Percentiles rank a stretch among this genome's conserved stretches.
Evolutionary conservation across 64 coral and sea anemone species (phyloP).

Genomic region (Stichodactyla helianthus): DNA sequence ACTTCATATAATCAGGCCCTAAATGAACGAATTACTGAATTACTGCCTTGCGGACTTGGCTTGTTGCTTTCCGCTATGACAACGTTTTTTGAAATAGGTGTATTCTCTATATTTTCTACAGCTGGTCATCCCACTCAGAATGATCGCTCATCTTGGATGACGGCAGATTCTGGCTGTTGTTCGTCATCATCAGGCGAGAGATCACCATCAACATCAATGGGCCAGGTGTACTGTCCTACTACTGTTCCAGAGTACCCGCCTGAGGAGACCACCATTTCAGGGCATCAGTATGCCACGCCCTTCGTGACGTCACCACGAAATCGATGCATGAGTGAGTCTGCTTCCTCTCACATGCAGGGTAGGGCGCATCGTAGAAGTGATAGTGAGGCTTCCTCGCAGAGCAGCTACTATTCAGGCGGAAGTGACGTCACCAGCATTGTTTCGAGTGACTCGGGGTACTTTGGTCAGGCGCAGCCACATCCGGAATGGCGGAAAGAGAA

Average conservation of each 20-base stretch:
- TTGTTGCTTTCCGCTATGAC: too few species aligned
- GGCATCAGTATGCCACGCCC: slow-evolving; percentile 79
- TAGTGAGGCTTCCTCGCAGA: slow-evolving; percentile 79
- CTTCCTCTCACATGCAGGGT: slow-evolving; percentile 6
- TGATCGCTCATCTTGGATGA: slow-evolving; percentile 84
- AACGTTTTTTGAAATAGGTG: not conserved
- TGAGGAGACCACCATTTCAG: not conserved
- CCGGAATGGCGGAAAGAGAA: slow-evolving; percentile 66
- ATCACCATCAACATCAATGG: slow-evolving; percentile 53
- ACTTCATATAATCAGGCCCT: too few species aligned
- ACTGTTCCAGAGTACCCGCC: slow-evolving; percentile 54
- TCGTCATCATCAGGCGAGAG: slow-evolving; percentile 68
- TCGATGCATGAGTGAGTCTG: slow-evolving; percentile 76
- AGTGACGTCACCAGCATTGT: slow-evolving; percentile 42
- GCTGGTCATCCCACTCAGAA: not conserved
- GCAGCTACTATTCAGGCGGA: slow-evolving; percentile 65
- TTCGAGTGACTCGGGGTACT: slow-evolving; percentile 86
- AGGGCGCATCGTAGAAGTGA: slow-evolving; percentile 57
- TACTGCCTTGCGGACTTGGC: too few species aligned
- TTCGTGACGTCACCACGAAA: slow-evolving; percentile 41
- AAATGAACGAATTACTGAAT: not conserved
- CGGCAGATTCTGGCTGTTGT: slow-evolving; percentile 68
- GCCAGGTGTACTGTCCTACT: slow-evolving; percentile 54
- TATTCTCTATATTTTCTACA: not conserved
- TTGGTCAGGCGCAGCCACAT: slow-evolving; percentile 63